phyloP scores from a whole-genome alignment of 1,140 invertebrate species.

The Mylabris phalerata region DNA sequence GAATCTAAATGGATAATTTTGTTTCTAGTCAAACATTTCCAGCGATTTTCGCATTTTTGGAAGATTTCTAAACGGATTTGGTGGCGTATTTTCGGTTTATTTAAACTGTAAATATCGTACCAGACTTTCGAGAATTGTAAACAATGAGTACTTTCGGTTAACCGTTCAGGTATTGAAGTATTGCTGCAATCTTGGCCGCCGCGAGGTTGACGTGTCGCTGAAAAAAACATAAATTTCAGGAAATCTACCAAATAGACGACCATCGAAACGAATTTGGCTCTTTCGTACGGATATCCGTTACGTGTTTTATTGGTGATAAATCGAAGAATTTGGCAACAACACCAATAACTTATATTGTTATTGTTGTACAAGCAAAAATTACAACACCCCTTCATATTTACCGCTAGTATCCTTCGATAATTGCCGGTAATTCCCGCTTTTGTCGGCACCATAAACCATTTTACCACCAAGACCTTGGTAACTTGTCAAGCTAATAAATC shows the following conservation, averaged over 20 bases:
- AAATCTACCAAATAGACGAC: neutral
- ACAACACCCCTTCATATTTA: neutral
- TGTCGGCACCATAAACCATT: conserved; percentile 67
- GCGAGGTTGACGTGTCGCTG: conserved; percentile 67
- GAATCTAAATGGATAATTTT: conserved; percentile 13
- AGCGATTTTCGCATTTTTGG: conserved; percentile 40
- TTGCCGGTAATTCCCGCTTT: conserved; percentile 45
- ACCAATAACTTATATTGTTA: too few relatives aligned
- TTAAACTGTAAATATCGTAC: conserved; percentile 45
- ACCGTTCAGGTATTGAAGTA: conserved; percentile 38
- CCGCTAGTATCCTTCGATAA: conserved; percentile 4
- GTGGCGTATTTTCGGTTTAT: conserved; percentile 41
- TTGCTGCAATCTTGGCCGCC: conserved; percentile 46
- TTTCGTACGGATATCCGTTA: too few relatives aligned
- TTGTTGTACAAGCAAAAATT: too few relatives aligned
- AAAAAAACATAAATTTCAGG: conserved; percentile 84
- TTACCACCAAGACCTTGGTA: conserved; percentile 10
- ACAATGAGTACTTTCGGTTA: conserved; percentile 46
- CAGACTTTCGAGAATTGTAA: conserved; percentile 48
- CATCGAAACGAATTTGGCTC: too few relatives aligned
- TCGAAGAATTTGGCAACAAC: too few relatives aligned
- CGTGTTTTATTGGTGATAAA: too few relatives aligned
- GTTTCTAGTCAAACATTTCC: conserved; percentile 41
- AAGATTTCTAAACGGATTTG: conserved; percentile 42
- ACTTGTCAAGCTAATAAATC: conserved; percentile 1